A percentile compares a stretch with the other conserved stretches of the same genome.
Evolutionary conservation across 2,113 vertebrate species (phyloP).

Genomic region (Rhinopithecus roxellana): DNA sequence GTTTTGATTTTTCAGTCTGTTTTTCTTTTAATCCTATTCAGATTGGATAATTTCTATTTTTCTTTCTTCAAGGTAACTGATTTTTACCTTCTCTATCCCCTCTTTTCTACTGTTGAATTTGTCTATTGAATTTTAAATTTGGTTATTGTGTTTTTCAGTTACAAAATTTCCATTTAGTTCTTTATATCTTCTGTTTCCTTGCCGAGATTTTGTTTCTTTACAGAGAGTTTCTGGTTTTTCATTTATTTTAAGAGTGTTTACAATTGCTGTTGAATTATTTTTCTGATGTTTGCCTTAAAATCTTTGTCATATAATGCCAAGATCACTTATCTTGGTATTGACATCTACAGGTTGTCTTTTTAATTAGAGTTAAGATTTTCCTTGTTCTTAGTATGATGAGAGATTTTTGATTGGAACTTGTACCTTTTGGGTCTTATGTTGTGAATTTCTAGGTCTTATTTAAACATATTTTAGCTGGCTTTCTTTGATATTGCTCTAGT

Average conservation of each 20-base stretch:
- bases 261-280: neutral
- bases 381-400: neutral
- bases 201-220: neutral
- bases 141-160: neutral
- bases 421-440: neutral
- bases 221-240: neutral
- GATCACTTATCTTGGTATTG: neutral
- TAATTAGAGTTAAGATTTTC: neutral
- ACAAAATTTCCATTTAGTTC: neutral
- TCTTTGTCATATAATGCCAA: neutral
- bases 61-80: neutral
- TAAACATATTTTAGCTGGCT: neutral
- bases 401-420: neutral
- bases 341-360: neutral
- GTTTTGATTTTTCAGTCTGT: neutral
- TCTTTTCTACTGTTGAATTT: neutral
- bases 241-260: neutral
- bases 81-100: neutral
- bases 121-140: neutral
- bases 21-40: neutral
- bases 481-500: neutral
- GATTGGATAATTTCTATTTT: neutral
- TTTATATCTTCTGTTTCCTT: neutral
- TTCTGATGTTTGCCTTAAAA: neutral
- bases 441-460: neutral